Conservation (phyloP, 2,113 vertebrate species). For the Glaucidium brasilianum region DNA sequence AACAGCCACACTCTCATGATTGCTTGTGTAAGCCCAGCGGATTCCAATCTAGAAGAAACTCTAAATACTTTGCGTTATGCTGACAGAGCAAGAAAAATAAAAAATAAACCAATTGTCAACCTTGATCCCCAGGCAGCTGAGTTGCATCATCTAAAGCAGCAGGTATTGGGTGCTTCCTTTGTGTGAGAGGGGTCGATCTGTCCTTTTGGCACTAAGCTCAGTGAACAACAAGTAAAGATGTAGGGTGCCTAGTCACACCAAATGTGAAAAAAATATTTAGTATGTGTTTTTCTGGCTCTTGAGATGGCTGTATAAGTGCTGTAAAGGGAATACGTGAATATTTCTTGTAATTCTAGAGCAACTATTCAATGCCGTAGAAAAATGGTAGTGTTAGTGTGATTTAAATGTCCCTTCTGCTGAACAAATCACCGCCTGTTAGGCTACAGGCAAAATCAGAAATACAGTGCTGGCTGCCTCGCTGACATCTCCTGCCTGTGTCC, state of each 20-base stretch:
- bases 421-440: background rate
- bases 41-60: slow-evolving; percentile 97
- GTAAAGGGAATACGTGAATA: background rate
- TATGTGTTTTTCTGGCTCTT: rapidly evolving
- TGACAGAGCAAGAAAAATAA: slow-evolving; percentile 95
- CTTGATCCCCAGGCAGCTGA: slow-evolving; percentile 88
- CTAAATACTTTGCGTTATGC: slow-evolving; percentile 94
- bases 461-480: background rate
- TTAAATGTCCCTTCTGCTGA: background rate
- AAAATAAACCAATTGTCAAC: slow-evolving; percentile 94
- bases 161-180: slow-evolving; percentile 73
- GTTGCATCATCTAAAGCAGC: slow-evolving; percentile 83
- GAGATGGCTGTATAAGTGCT: background rate
- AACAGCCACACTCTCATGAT: slow-evolving; percentile 98
- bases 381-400: background rate
- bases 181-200: background rate
- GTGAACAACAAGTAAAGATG: background rate
- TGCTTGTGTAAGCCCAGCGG: slow-evolving; percentile 93
- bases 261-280: rapidly evolving
- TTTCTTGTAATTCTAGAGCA: background rate
- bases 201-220: background rate
- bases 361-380: background rate
- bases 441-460: background rate
- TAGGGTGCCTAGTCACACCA: background rate
- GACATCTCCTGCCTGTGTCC: background rate